These are phyloP conservation scores for Ostrea edulis DNA, from an alignment of 1,140 invertebrate species.

Conservation along the genomic window DNA sequence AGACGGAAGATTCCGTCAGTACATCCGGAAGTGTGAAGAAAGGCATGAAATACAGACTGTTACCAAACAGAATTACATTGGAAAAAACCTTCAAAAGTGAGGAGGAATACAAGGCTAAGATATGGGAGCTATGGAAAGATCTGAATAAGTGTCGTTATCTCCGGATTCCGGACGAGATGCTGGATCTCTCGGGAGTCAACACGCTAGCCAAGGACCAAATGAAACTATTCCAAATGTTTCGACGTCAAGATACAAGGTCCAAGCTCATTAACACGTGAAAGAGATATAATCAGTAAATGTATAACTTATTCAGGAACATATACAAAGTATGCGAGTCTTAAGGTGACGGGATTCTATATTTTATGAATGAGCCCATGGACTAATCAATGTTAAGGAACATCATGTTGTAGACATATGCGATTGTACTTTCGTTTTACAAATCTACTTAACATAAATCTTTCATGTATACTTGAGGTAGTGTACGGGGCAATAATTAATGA, in stretches of 20 bases:
- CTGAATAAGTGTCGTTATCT: conserved; percentile 70
- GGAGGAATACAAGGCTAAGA: conserved; percentile 63
- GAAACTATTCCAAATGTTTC: conserved; percentile 56
- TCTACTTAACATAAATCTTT: too few species aligned
- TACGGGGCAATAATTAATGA: neutral
- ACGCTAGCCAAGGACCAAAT: conserved; percentile 69
- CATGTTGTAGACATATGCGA: too few species aligned
- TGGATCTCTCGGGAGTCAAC: conserved; percentile 64
- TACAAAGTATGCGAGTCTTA: too few species aligned
- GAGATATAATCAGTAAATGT: neutral
- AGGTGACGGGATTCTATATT: too few species aligned
- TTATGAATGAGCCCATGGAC: too few species aligned
- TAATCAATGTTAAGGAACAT: too few species aligned
- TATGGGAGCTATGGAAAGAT: conserved; percentile 65
- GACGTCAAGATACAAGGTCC: conserved; percentile 6
- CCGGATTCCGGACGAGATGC: conserved; percentile 61
- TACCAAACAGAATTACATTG: conserved; percentile 56
- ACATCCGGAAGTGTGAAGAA: conserved; percentile 47
- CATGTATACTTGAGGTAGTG: neutral
- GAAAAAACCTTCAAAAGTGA: conserved; percentile 67
- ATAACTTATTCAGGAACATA: too few species aligned
- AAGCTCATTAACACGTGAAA: neutral
- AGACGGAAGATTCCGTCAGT: conserved; percentile 47
- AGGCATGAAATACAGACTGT: conserved; percentile 41
- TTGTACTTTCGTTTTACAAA: too few species aligned